Evolutionary conservation across 1,140 invertebrate species (phyloP).

Genomic region (Andrena cerasifolii): DNA sequence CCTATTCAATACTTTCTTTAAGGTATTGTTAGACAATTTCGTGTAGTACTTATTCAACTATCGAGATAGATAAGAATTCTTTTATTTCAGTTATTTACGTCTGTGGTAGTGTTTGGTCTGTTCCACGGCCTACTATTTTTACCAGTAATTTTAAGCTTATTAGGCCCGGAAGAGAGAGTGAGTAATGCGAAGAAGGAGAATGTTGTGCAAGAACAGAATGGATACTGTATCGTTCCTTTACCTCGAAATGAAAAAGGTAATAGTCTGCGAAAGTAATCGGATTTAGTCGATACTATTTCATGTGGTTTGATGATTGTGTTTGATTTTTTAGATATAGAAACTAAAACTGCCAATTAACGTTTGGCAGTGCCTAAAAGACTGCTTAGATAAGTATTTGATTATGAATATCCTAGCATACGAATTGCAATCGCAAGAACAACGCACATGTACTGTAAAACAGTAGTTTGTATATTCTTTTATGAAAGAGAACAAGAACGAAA

Average conservation of each 20-base stretch:
- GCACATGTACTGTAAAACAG: constrained; percentile 28
- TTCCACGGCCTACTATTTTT: constrained; percentile 84
- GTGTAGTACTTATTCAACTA: constrained; percentile 7
- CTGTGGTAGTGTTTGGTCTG: constrained; percentile 84
- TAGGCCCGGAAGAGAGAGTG: constrained; percentile 79
- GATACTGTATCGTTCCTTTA: constrained; percentile 66
- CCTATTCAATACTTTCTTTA: constrained; percentile 82
- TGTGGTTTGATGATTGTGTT: neutral
- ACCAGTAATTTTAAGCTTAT: constrained; percentile 83
- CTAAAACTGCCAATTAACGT: constrained; percentile 43
- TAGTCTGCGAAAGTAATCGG: neutral
- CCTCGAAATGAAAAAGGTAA: constrained; percentile 51
- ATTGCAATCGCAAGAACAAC: constrained; percentile 35
- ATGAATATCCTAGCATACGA: constrained; percentile 28
- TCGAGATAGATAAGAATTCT: neutral
- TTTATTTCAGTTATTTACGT: constrained; percentile 81
- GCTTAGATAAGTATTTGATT: constrained; percentile 60
- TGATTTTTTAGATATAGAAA: constrained; percentile 42
- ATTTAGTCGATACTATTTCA: constrained; percentile 4
- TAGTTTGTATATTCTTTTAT: constrained; percentile 50
- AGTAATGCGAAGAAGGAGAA: constrained; percentile 62
- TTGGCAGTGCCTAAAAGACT: constrained; percentile 49
- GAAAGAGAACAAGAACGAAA: constrained; percentile 48
- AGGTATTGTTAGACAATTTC: constrained; percentile 71
- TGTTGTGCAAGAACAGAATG: constrained; percentile 63